A percentile compares a stretch with the other conserved stretches of the same genome.
These are phyloP conservation scores for Raja brachyura DNA, from an alignment of 2,113 vertebrate species.

Conservation along the genomic window DNA sequence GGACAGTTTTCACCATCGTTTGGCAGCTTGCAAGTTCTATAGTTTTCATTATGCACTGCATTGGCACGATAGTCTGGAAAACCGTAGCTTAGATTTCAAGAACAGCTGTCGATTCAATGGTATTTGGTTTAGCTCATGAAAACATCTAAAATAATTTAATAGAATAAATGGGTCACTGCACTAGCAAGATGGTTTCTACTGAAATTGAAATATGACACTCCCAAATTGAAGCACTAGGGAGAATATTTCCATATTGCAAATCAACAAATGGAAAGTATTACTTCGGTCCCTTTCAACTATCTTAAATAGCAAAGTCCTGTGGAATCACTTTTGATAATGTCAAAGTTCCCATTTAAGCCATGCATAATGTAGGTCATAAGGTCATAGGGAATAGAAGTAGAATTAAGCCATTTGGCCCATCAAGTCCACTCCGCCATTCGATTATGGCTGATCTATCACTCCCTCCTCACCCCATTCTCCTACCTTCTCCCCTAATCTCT, in stretches of 20 bases:
- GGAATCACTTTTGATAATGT: not conserved
- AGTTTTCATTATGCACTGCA: not conserved
- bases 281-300: not conserved
- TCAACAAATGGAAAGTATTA: not conserved
- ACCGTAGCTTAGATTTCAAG: not conserved
- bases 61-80: not conserved
- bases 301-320: not conserved
- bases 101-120: slow-evolving; percentile 24
- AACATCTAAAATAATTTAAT: not conserved
- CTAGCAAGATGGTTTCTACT: not conserved
- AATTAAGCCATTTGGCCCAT: too few relatives aligned
- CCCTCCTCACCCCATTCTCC: too few relatives aligned
- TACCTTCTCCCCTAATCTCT: too few relatives aligned
- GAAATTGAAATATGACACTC: not conserved
- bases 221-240: not conserved
- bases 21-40: not conserved
- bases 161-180: not conserved
- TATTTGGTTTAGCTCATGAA: not conserved
- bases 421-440: too few relatives aligned
- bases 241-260: not conserved
- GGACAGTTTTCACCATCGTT: not conserved
- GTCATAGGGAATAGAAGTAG: too few relatives aligned
- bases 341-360: not conserved
- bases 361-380: not conserved
- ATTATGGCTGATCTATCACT: too few relatives aligned